Base-by-base conservation (phyloP, 1,140 invertebrate genomes). In the Coelopa frigida region DNA sequence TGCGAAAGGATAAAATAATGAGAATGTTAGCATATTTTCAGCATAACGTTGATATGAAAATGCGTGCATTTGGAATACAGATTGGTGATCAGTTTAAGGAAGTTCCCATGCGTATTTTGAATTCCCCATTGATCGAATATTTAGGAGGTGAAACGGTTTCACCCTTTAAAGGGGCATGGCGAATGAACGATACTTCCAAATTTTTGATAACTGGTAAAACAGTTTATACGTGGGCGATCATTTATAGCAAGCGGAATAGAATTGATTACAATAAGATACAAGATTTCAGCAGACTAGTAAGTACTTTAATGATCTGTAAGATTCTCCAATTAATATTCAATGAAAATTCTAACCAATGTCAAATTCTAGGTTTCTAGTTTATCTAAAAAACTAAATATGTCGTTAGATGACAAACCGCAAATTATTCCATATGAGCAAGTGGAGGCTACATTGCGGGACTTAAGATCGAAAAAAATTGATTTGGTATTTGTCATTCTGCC, bases 1-100 rank as follows among this genome's bases (percentile, higher is more conserved):
- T 53, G 1, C 72, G 85, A 0, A 81, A 81, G 55, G 2, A 49
- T 0, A 85, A 81, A 57, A 87, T 87, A 20, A 67, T 77, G 54
- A 59, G 77, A 7, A 67, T 77, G 11, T 73, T 84, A 21, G 52
- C 56, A 27, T 62, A 58, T 49, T 59, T 70, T 4, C 49, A 70
- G 2, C 74, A 76, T 45, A 78, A 80, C 46, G 0, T 48, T 0
- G 65, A 78, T 59, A 61, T 61, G 0, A 67, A 59, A 3, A 58
- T 82, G 6, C 52, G 64, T 54, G 78, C 79, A 50, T 85, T 84
- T 61, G 78, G 76, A 1, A 65, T 85, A 27, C 61, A 59, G 2
- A 71, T 85, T 3, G 51, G 48, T 18, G 51, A 61, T 2, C 26
- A 73, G 39, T 81, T 84, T 54, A 73, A 78, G 48, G 59, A 65